Evolutionary conservation across 2,888 invertebrate genomes (phyloP), one percentile per base, ranked within the genome.

Genomic region (Choreutis nemorana): DNA sequence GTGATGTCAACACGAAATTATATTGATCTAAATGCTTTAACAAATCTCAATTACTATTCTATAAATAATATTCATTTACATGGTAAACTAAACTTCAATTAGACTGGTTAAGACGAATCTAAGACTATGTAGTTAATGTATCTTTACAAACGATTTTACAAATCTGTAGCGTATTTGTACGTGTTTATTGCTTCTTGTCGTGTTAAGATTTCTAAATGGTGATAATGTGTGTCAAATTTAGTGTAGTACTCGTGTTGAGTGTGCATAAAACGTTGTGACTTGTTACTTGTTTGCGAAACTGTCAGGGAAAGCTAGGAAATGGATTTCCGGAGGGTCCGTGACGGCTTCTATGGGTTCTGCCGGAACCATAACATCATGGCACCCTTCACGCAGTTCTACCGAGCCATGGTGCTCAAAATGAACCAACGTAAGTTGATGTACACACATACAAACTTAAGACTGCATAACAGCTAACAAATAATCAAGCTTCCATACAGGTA

Each of bases 201-300:
- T 18, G n/a, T 18, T 8, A 18, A 6, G n/a, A 14, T 15, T 26
- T 46, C 43, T 56, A 42, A 39, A 46, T 51, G 58, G 73, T 73
- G 70, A 75, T 75, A 70, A 75, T 75, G 68, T 67, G 75, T 75
- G 75, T 75, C 75, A 75, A 75, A 75, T 67, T 55, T 70, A 66
- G 63, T 58, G 56, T 60, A 55, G 43, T 55, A 57, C 42, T 62
- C 58, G 48, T 55, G 55, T 53, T 35, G 54, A 56, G 49, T 54
- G 46, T 47, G 52, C 54, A 46, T 36, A 47, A 41, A 42, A 32
- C 39, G 44, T 23, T 11, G 9, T n/a, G 26, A 8, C 4, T 24
- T 7, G 7, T 24, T 24, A 3, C 13, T 12, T 24, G 8, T 12
- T 9, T 9, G 14, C 15, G 15, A 23, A 6, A n/a, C 23, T 7